Evolutionary conservation across 2,797 vertebrate species (phyloP), one percentile per base, ranked within the genome.

Genomic region (Pangasius macronema): DNA sequence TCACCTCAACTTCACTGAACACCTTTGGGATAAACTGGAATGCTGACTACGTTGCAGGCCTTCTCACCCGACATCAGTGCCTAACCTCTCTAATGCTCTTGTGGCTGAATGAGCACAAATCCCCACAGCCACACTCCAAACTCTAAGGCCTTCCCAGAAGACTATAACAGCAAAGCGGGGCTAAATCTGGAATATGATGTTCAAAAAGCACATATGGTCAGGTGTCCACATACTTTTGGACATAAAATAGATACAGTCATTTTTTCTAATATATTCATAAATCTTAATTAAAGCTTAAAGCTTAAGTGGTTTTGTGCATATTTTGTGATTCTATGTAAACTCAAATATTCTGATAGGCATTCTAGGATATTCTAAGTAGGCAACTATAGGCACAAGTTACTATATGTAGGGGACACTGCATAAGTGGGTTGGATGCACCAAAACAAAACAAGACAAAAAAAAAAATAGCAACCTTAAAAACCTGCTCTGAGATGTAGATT

Each of bases 281-380:
- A 46, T 73, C 22, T 68, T 36, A 27, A 27, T 46, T 46, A 46
- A 46, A 42, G 24, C 4, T 46, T 46, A 46, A 46, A 6, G 39
- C 39, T 24, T 73, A 5, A 24, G 22, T 46, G 39, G 22, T 73
- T 73, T 42, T 73, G 39, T 20, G 27, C 27, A 30, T 10, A 53
- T 53, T 53, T 77, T 30, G 2, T 76, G n/a, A 76, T 51, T 51
- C 7, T 53, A 77, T 77, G 53, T 77, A 77, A 77, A 77, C 16
- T 30, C 7, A 77, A 53, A 30, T 33, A 2, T 53, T 53, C n/a
- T 53, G n/a, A 77, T 51, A 33, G 30, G 42, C 6, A 42, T 42
- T 42, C 42, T 42, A 42, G 42, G 42, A 42, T 42, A 42, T 39
- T 39, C 39, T 42, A 42, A 42, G n/a, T 53, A 53, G 6, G 49